phyloP scores from a whole-genome alignment of 1,140 invertebrate genomes.

The Bombus breviceps region DNA sequence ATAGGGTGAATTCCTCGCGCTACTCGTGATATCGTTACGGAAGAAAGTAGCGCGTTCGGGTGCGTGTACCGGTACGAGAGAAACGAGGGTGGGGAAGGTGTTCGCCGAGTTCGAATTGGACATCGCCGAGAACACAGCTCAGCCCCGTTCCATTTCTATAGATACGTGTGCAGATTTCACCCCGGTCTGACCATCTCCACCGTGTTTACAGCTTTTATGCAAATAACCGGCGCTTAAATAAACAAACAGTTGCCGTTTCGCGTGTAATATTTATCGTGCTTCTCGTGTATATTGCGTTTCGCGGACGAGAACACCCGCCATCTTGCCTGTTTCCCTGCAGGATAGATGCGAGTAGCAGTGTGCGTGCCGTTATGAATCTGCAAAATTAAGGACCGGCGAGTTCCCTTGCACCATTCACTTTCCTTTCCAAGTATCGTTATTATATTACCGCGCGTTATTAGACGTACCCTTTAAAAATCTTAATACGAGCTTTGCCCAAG shows the following conservation, averaged over 20 bases:
- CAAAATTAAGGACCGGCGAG: conserved; percentile 55
- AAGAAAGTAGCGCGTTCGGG: conserved; percentile 39
- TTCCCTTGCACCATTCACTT: not conserved
- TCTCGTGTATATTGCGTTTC: conserved; percentile 45
- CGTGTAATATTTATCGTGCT: conserved; percentile 72
- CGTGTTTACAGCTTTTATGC: conserved; percentile 49
- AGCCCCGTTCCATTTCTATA: not conserved
- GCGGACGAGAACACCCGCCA: conserved; percentile 36
- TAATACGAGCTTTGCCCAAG: too few species aligned
- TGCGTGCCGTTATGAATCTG: conserved; percentile 66
- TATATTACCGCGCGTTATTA: not conserved
- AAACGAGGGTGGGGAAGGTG: conserved; percentile 9
- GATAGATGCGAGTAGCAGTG: not conserved
- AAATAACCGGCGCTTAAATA: conserved; percentile 67
- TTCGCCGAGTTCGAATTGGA: conserved; percentile 26
- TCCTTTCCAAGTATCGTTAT: not conserved
- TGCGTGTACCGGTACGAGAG: not conserved
- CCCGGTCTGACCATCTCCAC: not conserved
- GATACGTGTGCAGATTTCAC: conserved; percentile 31
- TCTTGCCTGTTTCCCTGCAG: conserved; percentile 63
- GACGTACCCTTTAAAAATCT: not conserved
- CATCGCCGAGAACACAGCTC: not conserved
- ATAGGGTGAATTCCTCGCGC: conserved; percentile 37
- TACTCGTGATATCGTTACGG: conserved; percentile 51
- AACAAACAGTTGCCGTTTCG: conserved; percentile 67